These are phyloP conservation scores for Sphenopsis melanotis DNA, from an alignment of 2,797 vertebrate genomes.

Conservation along the genomic window DNA sequence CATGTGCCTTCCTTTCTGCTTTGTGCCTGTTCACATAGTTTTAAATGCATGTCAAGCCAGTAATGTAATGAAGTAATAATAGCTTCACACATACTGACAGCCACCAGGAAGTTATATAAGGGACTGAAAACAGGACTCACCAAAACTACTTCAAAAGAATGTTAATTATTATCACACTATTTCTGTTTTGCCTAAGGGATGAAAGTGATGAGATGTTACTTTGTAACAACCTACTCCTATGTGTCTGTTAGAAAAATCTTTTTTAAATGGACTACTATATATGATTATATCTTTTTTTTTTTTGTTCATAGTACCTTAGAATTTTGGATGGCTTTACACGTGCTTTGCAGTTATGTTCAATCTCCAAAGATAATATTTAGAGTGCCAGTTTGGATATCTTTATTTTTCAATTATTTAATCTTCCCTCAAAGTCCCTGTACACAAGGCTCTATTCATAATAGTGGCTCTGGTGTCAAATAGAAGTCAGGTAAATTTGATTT, in stretches of 20 bases:
- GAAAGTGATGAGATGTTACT: background rate
- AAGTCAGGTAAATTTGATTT: background rate
- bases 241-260: background rate
- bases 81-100: background rate
- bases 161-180: background rate
- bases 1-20: background rate
- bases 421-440: background rate
- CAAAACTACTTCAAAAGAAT: background rate
- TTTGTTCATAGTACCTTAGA: background rate
- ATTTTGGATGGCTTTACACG: background rate
- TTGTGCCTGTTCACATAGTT: background rate
- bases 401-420: background rate
- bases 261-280: background rate
- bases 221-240: background rate
- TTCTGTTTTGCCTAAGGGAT: background rate
- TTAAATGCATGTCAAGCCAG: background rate
- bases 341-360: background rate
- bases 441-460: background rate
- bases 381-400: background rate
- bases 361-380: background rate
- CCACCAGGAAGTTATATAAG: background rate
- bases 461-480: background rate
- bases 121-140: background rate
- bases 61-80: background rate
- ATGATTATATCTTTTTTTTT: background rate